These are phyloP conservation scores for Reticulitermes lucifugus DNA, from an alignment of 2,888 invertebrate genomes.

Conservation along the genomic window DNA sequence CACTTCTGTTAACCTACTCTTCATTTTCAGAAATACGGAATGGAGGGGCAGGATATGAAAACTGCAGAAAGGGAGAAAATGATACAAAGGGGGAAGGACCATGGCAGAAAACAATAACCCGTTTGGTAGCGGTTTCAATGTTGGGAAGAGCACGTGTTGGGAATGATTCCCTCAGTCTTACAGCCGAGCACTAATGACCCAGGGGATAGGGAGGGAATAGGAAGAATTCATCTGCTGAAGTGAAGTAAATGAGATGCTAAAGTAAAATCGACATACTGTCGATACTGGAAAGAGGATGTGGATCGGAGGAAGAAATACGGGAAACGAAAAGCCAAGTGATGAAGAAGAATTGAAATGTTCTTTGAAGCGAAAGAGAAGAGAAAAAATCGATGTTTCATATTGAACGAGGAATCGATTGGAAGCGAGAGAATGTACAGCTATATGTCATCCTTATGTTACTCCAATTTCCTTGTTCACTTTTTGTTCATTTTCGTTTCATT, in stretches of 20 bases:
- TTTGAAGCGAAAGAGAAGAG: conserved; percentile 8
- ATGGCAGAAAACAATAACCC: background rate
- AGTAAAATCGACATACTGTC: conserved; percentile 44
- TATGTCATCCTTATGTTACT: conserved; percentile 33
- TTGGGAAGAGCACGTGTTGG: background rate
- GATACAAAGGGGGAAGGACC: background rate
- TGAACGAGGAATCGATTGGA: conserved; percentile 33
- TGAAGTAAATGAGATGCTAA: conserved; percentile 48
- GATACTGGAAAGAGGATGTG: conserved; percentile 29
- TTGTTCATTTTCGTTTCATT: background rate
- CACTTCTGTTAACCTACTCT: too few relatives aligned
- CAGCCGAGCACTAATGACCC: conserved; percentile 22
- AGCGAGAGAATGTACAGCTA: background rate
- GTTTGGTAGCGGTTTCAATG: background rate
- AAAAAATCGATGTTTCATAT: conserved; percentile 6
- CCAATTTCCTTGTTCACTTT: conserved; percentile 12
- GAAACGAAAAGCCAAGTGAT: conserved; percentile 27
- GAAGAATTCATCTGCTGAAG: conserved; percentile 39
- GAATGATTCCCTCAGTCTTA: background rate
- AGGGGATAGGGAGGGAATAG: background rate
- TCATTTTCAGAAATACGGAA: too few relatives aligned
- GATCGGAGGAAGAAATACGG: background rate
- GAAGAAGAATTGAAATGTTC: conserved; percentile 39
- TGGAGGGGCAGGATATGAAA: background rate
- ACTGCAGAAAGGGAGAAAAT: background rate